A percentile compares a stretch with the other conserved stretches of the same genome.
Conservation (phyloP, 2,113 vertebrate species). For the Bagarius yarrelli region DNA sequence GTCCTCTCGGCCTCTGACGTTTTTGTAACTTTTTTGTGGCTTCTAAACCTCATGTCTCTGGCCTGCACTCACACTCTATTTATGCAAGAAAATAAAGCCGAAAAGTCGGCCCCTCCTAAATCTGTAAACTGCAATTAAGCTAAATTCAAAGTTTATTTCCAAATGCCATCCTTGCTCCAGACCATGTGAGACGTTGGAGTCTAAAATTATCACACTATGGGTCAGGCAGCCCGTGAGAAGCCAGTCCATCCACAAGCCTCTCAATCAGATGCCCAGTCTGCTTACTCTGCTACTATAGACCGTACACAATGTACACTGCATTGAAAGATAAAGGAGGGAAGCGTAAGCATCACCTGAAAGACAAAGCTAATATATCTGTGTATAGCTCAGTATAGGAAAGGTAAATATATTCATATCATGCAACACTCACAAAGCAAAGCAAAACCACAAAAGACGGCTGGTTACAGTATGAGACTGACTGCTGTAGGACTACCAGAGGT, state of each 20-base stretch:
- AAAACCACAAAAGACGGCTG: neutral
- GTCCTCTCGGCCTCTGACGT: slow-evolving; percentile 69
- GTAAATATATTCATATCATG: neutral
- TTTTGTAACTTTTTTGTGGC: slow-evolving; percentile 71
- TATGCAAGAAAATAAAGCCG: slow-evolving; percentile 78
- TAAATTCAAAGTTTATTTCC: slow-evolving; percentile 80
- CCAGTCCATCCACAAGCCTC: slow-evolving; percentile 59
- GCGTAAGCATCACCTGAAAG: neutral
- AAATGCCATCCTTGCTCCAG: slow-evolving; percentile 74
- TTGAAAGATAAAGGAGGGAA: neutral
- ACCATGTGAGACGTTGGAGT: slow-evolving; percentile 74
- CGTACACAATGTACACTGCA: neutral
- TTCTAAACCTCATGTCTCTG: slow-evolving; percentile 76
- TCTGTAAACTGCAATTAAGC: slow-evolving; percentile 80
- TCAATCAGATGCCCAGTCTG: slow-evolving; percentile 1
- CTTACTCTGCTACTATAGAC: neutral
- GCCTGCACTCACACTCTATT: slow-evolving; percentile 74
- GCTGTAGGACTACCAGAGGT: neutral
- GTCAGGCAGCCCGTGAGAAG: slow-evolving; percentile 68
- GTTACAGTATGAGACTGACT: neutral
- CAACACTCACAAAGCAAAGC: neutral
- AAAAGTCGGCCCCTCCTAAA: slow-evolving; percentile 77
- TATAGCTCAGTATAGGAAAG: neutral
- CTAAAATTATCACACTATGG: slow-evolving; percentile 80
- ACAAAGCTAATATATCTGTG: neutral